phyloP scores from a whole-genome alignment of 2,888 invertebrate genomes.

The Corbicula japonica region DNA sequence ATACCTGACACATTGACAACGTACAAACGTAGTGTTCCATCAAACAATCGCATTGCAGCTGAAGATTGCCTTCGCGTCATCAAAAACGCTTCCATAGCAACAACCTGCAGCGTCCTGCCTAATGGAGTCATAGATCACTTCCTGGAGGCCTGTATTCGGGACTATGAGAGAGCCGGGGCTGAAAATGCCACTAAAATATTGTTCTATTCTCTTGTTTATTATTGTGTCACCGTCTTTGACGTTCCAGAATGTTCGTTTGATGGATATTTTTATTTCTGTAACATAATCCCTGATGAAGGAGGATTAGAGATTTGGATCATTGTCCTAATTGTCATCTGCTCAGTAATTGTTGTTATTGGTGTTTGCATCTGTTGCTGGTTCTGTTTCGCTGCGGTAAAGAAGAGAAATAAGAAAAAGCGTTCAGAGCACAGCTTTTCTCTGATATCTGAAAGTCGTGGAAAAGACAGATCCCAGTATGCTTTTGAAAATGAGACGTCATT shows the following conservation, averaged over 20 bases:
- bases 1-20: conserved; percentile 46
- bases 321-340: conserved; percentile 13
- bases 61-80: conserved; percentile 48
- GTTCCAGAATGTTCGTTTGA: conserved; percentile 68
- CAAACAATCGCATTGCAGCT: conserved; percentile 36
- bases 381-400: conserved; percentile 16
- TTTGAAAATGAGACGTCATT: conserved; percentile 35
- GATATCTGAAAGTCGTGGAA: not conserved
- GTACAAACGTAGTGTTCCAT: conserved; percentile 13
- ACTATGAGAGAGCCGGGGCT: conserved; percentile 53
- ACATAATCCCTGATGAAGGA: not conserved
- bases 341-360: conserved; percentile 24
- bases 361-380: conserved; percentile 10
- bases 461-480: not conserved
- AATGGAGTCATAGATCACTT: conserved; percentile 65
- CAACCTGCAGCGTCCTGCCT: conserved; percentile 50
- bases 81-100: conserved; percentile 46
- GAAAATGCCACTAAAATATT: conserved; percentile 58
- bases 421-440: not conserved
- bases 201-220: conserved; percentile 64
- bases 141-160: conserved; percentile 73
- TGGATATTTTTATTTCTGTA: conserved; percentile 73
- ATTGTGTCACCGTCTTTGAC: conserved; percentile 68
- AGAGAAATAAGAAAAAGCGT: conserved; percentile 31
- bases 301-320: conserved; percentile 44